Percentiles rank a stretch among this genome's conserved stretches.
Conservation (phyloP, 2,888 invertebrate genomes). For the Xylocampa areola region DNA sequence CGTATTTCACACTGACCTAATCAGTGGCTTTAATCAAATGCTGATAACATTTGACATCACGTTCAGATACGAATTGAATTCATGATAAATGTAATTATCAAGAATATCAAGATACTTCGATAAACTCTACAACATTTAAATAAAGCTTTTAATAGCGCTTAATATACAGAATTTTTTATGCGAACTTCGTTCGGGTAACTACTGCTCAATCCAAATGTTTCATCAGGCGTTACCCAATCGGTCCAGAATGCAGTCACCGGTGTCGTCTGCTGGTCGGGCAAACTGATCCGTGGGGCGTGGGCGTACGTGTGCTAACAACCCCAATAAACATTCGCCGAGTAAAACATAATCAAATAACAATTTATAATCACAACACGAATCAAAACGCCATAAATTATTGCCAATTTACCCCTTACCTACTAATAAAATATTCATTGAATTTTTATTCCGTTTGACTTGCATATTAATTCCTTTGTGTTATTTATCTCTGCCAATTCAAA, state of each 20-base stretch:
- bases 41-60: slow-evolving; percentile 20
- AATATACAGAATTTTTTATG: slow-evolving; percentile 24
- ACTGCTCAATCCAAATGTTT: slow-evolving; percentile 61
- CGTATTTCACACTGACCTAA: slow-evolving; percentile 14
- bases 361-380: slow-evolving; percentile 16
- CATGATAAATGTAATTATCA: slow-evolving; percentile 8
- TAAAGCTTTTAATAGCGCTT: neutral
- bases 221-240: slow-evolving; percentile 75
- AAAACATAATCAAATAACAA: slow-evolving; percentile 11
- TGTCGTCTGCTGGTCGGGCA: slow-evolving; percentile 66
- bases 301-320: slow-evolving; percentile 63
- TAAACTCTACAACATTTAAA: neutral
- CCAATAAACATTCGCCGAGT: slow-evolving; percentile 11
- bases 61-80: slow-evolving; percentile 14
- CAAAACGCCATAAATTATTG: slow-evolving; percentile 18
- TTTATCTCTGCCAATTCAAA: slow-evolving; percentile 33
- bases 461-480: slow-evolving; percentile 39
- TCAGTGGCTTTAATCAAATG: slow-evolving; percentile 17
- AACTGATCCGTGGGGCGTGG: slow-evolving; percentile 60
- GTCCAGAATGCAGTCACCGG: slow-evolving; percentile 77
- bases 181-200: slow-evolving; percentile 54
- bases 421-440: slow-evolving; percentile 51
- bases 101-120: slow-evolving; percentile 2
- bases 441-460: slow-evolving; percentile 21
- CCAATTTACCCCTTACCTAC: slow-evolving; percentile 9